These are phyloP conservation scores for Anseranas semipalmata DNA, from an alignment of 2,113 vertebrate genomes.

Conservation along the genomic window DNA sequence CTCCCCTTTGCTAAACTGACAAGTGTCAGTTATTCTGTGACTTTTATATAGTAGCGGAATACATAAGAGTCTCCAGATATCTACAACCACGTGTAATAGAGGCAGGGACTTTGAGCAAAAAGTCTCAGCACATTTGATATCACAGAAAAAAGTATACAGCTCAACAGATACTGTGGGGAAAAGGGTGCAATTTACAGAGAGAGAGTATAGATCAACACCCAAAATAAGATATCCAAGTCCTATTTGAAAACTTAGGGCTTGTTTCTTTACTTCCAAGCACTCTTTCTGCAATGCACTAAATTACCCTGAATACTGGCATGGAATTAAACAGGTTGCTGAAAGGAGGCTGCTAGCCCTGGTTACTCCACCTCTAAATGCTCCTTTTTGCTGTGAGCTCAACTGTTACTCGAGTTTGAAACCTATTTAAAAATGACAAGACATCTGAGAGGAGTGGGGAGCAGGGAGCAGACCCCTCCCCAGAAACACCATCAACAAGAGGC, in stretches of 20 bases:
- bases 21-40: neutral
- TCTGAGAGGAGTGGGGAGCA: neutral
- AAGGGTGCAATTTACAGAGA: neutral
- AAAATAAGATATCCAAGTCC: neutral
- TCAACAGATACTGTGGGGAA: neutral
- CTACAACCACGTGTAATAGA: neutral
- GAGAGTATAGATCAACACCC: neutral
- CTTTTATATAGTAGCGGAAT: no score
- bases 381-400: neutral
- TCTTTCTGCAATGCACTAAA: slow-evolving; percentile 29
- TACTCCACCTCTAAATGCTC: slow-evolving; percentile 33
- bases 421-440: no score
- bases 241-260: neutral
- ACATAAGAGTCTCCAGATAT: neutral
- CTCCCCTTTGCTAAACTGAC: neutral
- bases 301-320: slow-evolving; percentile 10
- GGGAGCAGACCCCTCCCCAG: neutral
- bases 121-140: neutral
- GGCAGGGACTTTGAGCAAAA: neutral
- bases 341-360: neutral
- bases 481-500: neutral
- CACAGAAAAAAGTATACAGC: neutral
- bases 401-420: no score
- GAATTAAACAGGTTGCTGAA: slow-evolving; percentile 61
- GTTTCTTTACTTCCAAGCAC: slow-evolving; percentile 15